A percentile compares a stretch with the other conserved stretches of the same genome.
Conservation (phyloP, 1,140 invertebrate genomes). For the Vanessa tameamea region DNA sequence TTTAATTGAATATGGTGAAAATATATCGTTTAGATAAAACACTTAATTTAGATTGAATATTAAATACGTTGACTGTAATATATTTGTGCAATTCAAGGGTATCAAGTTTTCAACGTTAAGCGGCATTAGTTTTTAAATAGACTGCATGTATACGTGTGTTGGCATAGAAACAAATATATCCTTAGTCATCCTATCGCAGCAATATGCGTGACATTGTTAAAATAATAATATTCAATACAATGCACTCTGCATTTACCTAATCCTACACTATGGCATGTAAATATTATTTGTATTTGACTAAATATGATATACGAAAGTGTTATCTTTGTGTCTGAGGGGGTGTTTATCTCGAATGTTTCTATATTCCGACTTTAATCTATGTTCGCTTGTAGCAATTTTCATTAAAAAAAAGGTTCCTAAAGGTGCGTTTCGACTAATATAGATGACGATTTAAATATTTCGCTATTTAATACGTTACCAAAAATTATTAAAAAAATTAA, state of each 20-base stretch:
- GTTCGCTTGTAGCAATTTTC: too few relatives aligned
- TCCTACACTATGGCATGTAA: constrained; percentile 6
- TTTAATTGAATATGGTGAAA: constrained; percentile 1
- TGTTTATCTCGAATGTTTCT: too few relatives aligned
- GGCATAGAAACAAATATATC: constrained; percentile 25
- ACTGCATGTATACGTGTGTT: constrained; percentile 13
- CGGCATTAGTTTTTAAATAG: constrained; percentile 20
- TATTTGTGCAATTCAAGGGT: constrained; percentile 22
- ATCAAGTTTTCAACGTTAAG: constrained; percentile 11
- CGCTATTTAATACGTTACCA: too few relatives aligned
- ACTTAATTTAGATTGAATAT: constrained; percentile 12
- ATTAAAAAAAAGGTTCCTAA: too few relatives aligned
- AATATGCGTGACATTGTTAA: neutral
- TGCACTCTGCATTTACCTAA: constrained; percentile 6
- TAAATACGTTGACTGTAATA: constrained; percentile 23
- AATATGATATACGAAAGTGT: too few relatives aligned
- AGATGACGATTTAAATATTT: too few relatives aligned
- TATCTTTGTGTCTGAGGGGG: too few relatives aligned
- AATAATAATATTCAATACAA: neutral
- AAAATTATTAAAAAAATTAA: too few relatives aligned
- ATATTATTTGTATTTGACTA: neutral
- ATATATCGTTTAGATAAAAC: constrained; percentile 18
- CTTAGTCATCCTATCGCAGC: constrained; percentile 19
- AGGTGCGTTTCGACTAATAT: too few relatives aligned
- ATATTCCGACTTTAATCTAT: too few relatives aligned